Percentiles rank a stretch among this genome's conserved stretches.
phyloP scores from a whole-genome alignment of 2,797 vertebrate genomes.

The Anguilla obscura region DNA sequence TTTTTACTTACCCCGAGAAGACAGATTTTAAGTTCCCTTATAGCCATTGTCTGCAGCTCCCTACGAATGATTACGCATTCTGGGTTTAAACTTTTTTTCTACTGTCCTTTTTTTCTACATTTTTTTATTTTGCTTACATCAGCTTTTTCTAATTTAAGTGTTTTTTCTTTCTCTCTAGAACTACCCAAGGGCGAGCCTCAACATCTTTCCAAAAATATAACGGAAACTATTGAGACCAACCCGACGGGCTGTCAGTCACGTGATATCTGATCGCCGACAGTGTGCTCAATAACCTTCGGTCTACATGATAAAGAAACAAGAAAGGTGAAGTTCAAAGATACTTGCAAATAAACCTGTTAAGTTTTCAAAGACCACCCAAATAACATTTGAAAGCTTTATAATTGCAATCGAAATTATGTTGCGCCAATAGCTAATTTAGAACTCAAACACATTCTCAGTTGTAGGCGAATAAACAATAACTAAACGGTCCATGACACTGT shows the following conservation, averaged over 20 bases:
- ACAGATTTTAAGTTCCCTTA: constrained; percentile 96
- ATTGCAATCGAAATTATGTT: neutral
- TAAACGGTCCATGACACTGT: neutral
- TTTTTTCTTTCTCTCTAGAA: constrained; percentile 44
- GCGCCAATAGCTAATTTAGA: neutral
- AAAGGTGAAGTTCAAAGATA: neutral
- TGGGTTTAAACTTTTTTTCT: constrained; percentile 13
- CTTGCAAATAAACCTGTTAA: no score
- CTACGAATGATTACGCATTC: constrained; percentile 53
- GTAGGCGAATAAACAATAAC: neutral
- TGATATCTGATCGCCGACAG: constrained; percentile 34
- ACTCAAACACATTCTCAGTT: neutral
- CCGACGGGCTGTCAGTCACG: constrained; percentile 48
- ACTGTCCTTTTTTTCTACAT: constrained; percentile 53
- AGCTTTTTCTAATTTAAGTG: neutral
- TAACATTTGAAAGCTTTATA: neutral
- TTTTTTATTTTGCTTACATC: constrained; percentile 31
- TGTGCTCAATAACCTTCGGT: neutral
- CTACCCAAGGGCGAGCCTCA: constrained; percentile 55
- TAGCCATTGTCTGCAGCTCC: constrained; percentile 75
- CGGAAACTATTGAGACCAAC: constrained; percentile 55
- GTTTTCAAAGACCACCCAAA: no score
- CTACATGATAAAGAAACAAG: neutral
- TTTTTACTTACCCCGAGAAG: constrained; percentile 90
- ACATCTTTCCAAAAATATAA: constrained; percentile 49